Evolutionary conservation across 2,888 invertebrate species (phyloP).

Genomic region (Drosophila nigricruria): DNA sequence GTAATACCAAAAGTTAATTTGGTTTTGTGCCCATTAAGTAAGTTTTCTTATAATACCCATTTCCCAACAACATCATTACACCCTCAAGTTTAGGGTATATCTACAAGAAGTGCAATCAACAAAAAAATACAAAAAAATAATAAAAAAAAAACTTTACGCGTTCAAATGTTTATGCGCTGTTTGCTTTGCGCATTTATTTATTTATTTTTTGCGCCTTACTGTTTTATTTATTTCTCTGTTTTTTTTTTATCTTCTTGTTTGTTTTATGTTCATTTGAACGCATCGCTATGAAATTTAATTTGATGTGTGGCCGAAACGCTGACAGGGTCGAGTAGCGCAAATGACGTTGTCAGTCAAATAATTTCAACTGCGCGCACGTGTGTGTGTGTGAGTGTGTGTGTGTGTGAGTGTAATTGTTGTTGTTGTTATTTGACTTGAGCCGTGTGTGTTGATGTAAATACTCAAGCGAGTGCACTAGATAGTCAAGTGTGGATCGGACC

Average conservation of each 20-base stretch:
- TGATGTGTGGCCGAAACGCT: slow-evolving; percentile 36
- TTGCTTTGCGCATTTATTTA: slow-evolving; percentile 38
- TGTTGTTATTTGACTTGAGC: slow-evolving; percentile 1
- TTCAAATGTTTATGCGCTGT: slow-evolving; percentile 37
- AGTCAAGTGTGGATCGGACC: slow-evolving; percentile 52
- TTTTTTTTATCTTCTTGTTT: slow-evolving; percentile 20
- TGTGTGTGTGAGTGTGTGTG: background rate
- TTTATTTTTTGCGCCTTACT: slow-evolving; percentile 20
- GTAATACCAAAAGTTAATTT: too few species aligned
- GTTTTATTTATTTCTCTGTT: slow-evolving; percentile 20
- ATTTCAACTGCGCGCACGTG: background rate
- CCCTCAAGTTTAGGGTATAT: slow-evolving; percentile 5
- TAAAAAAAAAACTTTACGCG: slow-evolving; percentile 22
- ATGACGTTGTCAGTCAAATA: slow-evolving; percentile 51
- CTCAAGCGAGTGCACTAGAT: slow-evolving; percentile 42
- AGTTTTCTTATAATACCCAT: background rate
- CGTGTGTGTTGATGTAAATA: slow-evolving; percentile 48
- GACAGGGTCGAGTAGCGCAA: slow-evolving; percentile 51
- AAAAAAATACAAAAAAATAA: slow-evolving; percentile 15
- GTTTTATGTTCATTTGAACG: slow-evolving; percentile 41
- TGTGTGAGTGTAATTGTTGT: slow-evolving; percentile 13
- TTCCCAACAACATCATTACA: background rate
- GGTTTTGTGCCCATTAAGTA: too few species aligned
- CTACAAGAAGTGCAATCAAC: slow-evolving; percentile 10
- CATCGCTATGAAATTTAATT: slow-evolving; percentile 59